Evolutionary conservation across 2,888 invertebrate genomes (phyloP), one percentile per base, ranked within the genome.

Genomic region (Ischnura elegans): DNA sequence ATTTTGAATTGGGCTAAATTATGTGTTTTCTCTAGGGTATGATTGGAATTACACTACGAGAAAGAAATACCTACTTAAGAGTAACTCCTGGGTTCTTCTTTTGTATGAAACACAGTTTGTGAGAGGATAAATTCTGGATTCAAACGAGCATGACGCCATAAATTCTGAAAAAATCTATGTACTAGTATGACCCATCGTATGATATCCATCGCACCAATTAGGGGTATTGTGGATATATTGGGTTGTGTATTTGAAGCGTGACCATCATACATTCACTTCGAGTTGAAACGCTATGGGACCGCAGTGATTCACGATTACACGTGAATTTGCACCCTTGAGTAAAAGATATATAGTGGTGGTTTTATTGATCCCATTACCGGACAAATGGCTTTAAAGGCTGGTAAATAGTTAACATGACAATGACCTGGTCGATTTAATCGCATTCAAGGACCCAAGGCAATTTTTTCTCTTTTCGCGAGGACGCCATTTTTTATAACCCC

Each of bases 311-410:
- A 25, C 86, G 46, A 46, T 86, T 46, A 46, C 4, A 86, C 46
- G 86, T 46, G 86, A 76, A 76, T 76, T 36, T 76, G 76, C 76
- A 10, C 36, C 13, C 76, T 36, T 29, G 8, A 36, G 36, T 76
- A 76, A 76, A 86, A 43, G 2, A 36, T 25, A 10, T 29, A 25
- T 43, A 85, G 43, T 25, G 42, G 85, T 10, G 43, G n/a, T 86
- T 86, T 86, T 86, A 86, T 86, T 45, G 86, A 45, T 43, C 86
- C 86, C 36, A 45, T 86, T 86, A n/a, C 25, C 45, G 86, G 46
- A 86, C 46, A 86, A 46, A 86, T 46, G 86, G 45, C 86, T 43
- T 86, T 86, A 86, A 86, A 46, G 43, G 86, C 43, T 46, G 86
- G 86, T 86, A 25, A 86, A 86, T 86, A 25, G 45, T 43, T 86